Evolutionary conservation across 1,140 invertebrate species (phyloP), one percentile per base, ranked within the genome.

Genomic region (Megalopta genalis): DNA sequence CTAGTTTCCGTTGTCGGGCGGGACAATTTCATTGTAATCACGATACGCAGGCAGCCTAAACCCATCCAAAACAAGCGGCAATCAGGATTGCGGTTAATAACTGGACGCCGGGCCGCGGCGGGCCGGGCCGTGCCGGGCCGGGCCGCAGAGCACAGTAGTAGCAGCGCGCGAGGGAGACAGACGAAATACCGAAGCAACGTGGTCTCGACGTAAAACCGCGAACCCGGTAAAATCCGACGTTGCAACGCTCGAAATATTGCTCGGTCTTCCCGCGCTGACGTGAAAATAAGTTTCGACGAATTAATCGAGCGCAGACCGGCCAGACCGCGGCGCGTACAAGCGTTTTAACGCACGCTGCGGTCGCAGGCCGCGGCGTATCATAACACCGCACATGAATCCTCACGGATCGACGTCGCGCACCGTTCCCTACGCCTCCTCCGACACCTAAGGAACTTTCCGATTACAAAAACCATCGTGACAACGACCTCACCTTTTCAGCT

Each of bases 61-160:
- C 82, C 82, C 80, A 82, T 90, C 81, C 77, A 73, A 89, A 90
- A 90, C 88, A 89, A 88, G 83, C 82, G 77, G 77, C 88, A 90
- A 90, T 90, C 88, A 88, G 79, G 88, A 87, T 54, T 83, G 86
- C 83, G 86, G 88, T 90, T 90, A 89, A 90, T 90, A 90, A 90
- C 42, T 46, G 12, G 42, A 46, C 87, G 89, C 83, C 78, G 59
- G 77, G 67, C 87, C 83, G 80, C 86, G 85, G 49, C 32, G 32
- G 32, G 32, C 32, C 32, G 32, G 32, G 32, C 32, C 32, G 32
- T 4, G 32, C 32, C 1, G 32, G 32, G 4, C 1, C 32, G 32
- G 32, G 32, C 32, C 1, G 32, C 32, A 4, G 32, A n/a, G n/a
- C n/a, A 4, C 32, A 32, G 32, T 4, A 4, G 32, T n/a, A n/a